These are phyloP conservation scores for Sciurus niger DNA, from an alignment of 2,113 vertebrate genomes.

Conservation along the genomic window DNA sequence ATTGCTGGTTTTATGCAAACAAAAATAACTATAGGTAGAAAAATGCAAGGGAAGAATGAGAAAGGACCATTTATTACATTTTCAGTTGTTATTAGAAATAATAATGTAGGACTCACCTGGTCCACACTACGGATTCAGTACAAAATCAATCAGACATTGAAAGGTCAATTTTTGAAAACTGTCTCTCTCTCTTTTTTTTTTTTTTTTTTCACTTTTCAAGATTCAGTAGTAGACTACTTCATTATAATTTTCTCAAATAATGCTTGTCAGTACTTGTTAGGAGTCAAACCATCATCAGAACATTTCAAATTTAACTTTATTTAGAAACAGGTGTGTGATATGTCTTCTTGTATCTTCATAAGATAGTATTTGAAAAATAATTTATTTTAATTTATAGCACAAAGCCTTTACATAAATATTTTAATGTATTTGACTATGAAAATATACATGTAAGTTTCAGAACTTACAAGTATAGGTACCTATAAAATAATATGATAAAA, in stretches of 20 bases:
- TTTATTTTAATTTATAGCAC: slow-evolving; percentile 38
- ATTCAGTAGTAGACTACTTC: slow-evolving; percentile 21
- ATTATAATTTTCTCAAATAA: slow-evolving; percentile 55
- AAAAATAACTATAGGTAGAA: slow-evolving; percentile 43
- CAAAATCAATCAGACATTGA: slow-evolving; percentile 70
- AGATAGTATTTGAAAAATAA: neutral
- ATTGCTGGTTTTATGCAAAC: slow-evolving; percentile 5
- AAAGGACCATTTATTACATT: slow-evolving; percentile 19
- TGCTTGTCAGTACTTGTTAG: slow-evolving; percentile 53
- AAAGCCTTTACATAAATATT: slow-evolving; percentile 16
- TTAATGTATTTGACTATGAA: neutral
- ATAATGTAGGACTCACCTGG: neutral
- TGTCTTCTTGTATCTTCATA: neutral
- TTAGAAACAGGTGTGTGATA: neutral
- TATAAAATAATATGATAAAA: slow-evolving; percentile 35
- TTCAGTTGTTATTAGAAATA: slow-evolving; percentile 55
- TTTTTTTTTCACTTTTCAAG: slow-evolving; percentile 62
- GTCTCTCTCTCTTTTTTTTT: slow-evolving; percentile 13
- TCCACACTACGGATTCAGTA: neutral
- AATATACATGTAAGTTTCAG: neutral
- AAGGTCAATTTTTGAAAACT: slow-evolving; percentile 75
- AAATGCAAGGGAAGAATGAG: neutral
- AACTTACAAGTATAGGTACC: neutral
- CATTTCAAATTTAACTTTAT: neutral
- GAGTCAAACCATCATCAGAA: slow-evolving; percentile 64